Evolutionary conservation across 2,797 vertebrate species (phyloP), one percentile per base, ranked within the genome.

Genomic region (Rhabdomys pumilio): DNA sequence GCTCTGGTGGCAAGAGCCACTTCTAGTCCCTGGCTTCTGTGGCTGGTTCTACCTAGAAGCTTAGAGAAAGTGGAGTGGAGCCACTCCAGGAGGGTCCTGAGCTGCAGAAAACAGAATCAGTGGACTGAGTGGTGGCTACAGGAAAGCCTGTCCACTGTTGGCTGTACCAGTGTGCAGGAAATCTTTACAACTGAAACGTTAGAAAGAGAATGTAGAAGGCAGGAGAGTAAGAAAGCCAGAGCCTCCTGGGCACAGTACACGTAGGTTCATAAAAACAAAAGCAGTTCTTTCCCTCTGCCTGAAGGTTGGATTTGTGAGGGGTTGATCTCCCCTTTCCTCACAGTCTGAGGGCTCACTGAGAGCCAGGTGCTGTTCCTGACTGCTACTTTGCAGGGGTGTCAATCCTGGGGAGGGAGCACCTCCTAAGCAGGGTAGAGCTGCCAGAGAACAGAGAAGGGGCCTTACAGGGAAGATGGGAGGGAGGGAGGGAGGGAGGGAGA

Each of bases 101-200:
- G 29, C 72, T 63, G 0, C 8, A 3, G n/a, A 80, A 81, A 83
- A 31, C 31, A 47, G 14, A 47, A 11, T 47, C 7, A 0, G n/a
- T 87, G 34, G 31, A 6, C 13, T 26, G 29, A 89, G 55, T 15
- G 3, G 0, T 6, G 38, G 17, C 3, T 20, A 19, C 79, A 83
- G 53, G 59, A 65, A 89, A 83, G 61, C 76, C 61, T 63, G 77
- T 65, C 6, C 50, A 1, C 29, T 85, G 31, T 72, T 81, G 4
- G 10, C 50, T 86, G 47, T 65, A 73, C 72, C 87, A 85, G 38
- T n/a, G 20, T 87, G 77, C 67, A 89, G 95, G 53, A 91, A 69
- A 79, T 87, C 91, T 89, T 89, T n/a, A 22, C 24, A 44, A 50
- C 57, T 93, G 72, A 84, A 63, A 76, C 61, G 13, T 61, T 91